A percentile compares a stretch with the other conserved stretches of the same genome.
Evolutionary conservation across 2,797 vertebrate genomes (phyloP).

Genomic region (Lepilemur septentrionalis): DNA sequence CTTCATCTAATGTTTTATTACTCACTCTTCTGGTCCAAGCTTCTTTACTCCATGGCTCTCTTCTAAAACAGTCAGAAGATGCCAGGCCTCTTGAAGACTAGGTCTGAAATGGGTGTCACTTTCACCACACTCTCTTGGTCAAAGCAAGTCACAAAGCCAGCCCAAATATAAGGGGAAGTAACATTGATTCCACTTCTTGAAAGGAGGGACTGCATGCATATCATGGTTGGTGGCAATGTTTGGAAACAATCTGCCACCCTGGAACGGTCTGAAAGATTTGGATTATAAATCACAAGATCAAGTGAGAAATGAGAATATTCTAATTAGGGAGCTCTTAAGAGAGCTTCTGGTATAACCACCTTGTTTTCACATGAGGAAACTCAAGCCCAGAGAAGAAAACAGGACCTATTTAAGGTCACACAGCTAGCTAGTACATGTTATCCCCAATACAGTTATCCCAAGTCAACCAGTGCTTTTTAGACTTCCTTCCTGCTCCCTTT

Average conservation of each 20-base stretch:
- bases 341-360: not conserved
- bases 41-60: not conserved
- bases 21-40: not conserved
- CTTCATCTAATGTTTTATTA: not conserved
- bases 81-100: not conserved
- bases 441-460: not conserved
- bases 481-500: not conserved
- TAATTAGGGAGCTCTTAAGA: not conserved
- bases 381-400: not conserved
- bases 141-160: not conserved
- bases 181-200: not conserved
- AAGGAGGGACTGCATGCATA: not conserved
- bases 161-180: not conserved
- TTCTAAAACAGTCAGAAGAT: not conserved
- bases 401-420: not conserved
- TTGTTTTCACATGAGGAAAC: conserved; percentile 7
- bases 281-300: not conserved
- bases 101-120: not conserved
- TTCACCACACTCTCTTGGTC: not conserved
- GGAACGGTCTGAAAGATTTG: not conserved
- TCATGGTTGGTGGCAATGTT: not conserved
- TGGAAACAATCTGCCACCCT: not conserved
- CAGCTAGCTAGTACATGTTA: not conserved
- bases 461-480: not conserved
- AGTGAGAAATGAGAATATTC: not conserved